A percentile compares a stretch with the other conserved stretches of the same genome.
Evolutionary conservation across 1,140 invertebrate species (phyloP).

Genomic region (Polyergus mexicanus): DNA sequence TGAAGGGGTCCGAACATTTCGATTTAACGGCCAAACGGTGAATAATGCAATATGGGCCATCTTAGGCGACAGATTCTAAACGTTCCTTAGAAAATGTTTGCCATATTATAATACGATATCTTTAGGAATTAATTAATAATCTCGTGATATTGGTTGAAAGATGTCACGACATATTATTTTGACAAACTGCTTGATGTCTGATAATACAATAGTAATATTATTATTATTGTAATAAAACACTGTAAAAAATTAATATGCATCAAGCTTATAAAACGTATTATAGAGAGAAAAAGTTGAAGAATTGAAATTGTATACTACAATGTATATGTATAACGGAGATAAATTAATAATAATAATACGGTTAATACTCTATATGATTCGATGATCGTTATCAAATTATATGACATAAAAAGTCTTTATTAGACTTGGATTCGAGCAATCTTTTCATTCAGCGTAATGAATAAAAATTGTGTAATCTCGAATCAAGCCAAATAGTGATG

Average conservation of each 20-base stretch:
- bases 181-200: not conserved
- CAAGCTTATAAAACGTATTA: not conserved
- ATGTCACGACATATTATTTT: not conserved
- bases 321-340: not conserved
- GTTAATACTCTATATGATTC: constrained; percentile 6
- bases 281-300: not conserved
- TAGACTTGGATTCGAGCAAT: constrained; percentile 17
- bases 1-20: constrained; percentile 73
- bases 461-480: constrained; percentile 37
- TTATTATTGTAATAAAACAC: not conserved
- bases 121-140: constrained; percentile 15
- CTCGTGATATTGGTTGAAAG: not conserved
- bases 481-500: not conserved
- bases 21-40: constrained; percentile 7
- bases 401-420: not conserved
- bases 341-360: not conserved
- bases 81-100: not conserved
- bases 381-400: constrained; percentile 4
- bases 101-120: not conserved
- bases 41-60: constrained; percentile 12
- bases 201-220: constrained; percentile 16
- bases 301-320: not conserved
- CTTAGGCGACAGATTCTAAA: constrained; percentile 29
- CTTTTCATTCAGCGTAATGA: constrained; percentile 40
- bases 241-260: not conserved